Conservation (phyloP, 2,113 vertebrate genomes). For the Apus apus region DNA sequence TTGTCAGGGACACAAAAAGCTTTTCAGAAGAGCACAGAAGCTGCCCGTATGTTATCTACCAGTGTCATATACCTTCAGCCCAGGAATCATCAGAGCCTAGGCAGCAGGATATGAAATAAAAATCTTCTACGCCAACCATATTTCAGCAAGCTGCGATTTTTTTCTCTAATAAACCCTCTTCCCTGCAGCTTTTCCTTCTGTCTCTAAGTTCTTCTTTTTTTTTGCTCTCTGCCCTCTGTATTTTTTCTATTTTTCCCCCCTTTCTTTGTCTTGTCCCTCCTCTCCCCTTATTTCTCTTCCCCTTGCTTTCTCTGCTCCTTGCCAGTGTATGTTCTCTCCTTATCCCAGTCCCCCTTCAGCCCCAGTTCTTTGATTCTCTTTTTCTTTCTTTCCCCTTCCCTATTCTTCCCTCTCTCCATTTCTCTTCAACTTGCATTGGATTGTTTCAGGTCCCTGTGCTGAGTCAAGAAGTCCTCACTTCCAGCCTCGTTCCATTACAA, state of each 20-base stretch:
- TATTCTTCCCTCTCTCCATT: neutral
- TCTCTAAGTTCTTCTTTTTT: constrained; percentile 55
- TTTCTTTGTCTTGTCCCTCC: constrained; percentile 40
- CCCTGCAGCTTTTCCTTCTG: constrained; percentile 72
- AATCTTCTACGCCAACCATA: constrained; percentile 56
- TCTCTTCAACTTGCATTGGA: neutral
- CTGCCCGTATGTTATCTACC: constrained; percentile 61
- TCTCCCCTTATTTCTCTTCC: constrained; percentile 8
- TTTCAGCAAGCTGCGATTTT: constrained; percentile 59
- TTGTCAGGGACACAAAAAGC: constrained; percentile 77
- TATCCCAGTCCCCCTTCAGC: neutral
- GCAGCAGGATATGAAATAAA: constrained; percentile 71
- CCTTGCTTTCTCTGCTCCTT: constrained; percentile 10
- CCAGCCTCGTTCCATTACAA: neutral
- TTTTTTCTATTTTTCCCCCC: constrained; percentile 18
- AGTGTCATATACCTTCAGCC: constrained; percentile 70
- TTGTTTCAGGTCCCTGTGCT: neutral
- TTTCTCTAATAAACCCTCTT: constrained; percentile 70
- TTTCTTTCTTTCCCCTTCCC: neutral
- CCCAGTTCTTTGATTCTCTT: neutral
- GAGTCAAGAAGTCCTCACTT: neutral
- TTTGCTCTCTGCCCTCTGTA: constrained; percentile 61
- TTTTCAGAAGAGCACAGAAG: constrained; percentile 73
- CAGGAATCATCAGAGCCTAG: constrained; percentile 68
- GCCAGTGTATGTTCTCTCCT: neutral